Evolutionary conservation across 2,113 vertebrate genomes (phyloP), one percentile per base, ranked within the genome.

Genomic region (Crotalus viridis): DNA sequence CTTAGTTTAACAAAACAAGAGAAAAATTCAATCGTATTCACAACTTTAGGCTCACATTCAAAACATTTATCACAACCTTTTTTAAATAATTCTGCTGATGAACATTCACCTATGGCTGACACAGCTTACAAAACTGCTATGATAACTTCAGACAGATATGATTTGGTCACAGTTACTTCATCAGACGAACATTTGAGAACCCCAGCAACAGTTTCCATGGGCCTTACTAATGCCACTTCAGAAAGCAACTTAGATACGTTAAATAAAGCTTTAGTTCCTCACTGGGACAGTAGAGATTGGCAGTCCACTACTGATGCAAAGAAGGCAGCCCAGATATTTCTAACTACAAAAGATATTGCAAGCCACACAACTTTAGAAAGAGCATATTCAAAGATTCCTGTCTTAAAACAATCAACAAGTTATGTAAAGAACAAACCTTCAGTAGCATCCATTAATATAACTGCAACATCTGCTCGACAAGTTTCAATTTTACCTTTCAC

Each of bases 231-330:
- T 93, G 48, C 4, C 0, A 55, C 7, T 28, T 93, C 93, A 56
- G 93, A 95, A 96, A 91, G 74, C 64, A 89, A 48, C 12, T 43
- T 59, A 43, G 55, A 54, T 87, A 57, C 46, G 56, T 33, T 94
- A 95, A 94, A 94, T 92, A 88, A 92, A 87, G 55, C 89, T 96
- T 95, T 17, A 19, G 55, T 93, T 93, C 95, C 94, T 92, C n/a
- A 0, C 0, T 95, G 94, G 96, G 94, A 93, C 90, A 91, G 12
- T 92, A 90, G 93, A 94, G 57, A 69, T 0, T 48, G 94, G 59
- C 51, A 94, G 10, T 95, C 94, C 81, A 95, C 94, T 89, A 6
- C 91, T n/a, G 92, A 26, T 46, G 93, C 91, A 92, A 95, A 91
- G 91, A 39, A 74, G 74, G 89, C 90, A 54, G 3, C 1, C 21